Conservation (phyloP, 2,888 invertebrate genomes). For the Leptopilina syphax region DNA sequence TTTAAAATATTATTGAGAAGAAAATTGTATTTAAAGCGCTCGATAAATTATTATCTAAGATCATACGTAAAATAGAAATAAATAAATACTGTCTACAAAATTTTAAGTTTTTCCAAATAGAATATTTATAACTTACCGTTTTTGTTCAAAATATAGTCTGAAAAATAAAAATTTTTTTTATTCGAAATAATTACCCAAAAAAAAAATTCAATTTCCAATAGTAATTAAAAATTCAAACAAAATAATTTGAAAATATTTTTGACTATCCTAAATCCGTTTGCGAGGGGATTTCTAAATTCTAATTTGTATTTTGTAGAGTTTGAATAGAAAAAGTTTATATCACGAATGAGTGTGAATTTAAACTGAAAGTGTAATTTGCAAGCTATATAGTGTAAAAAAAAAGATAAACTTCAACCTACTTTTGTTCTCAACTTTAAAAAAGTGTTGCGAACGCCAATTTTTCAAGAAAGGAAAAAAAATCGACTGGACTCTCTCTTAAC, state of each 20-base stretch:
- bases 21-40: too few species aligned
- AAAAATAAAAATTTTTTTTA: too few species aligned
- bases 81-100: neutral
- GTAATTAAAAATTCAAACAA: too few species aligned
- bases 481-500: neutral
- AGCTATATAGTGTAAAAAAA: neutral
- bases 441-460: neutral
- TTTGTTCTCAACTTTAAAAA: neutral
- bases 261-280: neutral
- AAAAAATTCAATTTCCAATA: too few species aligned
- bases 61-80: too few species aligned
- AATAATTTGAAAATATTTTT: too few species aligned
- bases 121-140: too few species aligned
- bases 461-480: neutral
- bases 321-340: neutral
- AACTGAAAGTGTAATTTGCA: neutral
- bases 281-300: neutral
- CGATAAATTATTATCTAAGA: too few species aligned
- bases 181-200: too few species aligned
- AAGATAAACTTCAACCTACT: neutral
- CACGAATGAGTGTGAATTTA: neutral
- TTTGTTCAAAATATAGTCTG: too few species aligned
- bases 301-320: neutral
- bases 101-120: conserved; percentile 4
- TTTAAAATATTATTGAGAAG: too few species aligned